Evolutionary conservation across 2,113 vertebrate genomes (phyloP).

Genomic region (Anser brachyrhynchus): DNA sequence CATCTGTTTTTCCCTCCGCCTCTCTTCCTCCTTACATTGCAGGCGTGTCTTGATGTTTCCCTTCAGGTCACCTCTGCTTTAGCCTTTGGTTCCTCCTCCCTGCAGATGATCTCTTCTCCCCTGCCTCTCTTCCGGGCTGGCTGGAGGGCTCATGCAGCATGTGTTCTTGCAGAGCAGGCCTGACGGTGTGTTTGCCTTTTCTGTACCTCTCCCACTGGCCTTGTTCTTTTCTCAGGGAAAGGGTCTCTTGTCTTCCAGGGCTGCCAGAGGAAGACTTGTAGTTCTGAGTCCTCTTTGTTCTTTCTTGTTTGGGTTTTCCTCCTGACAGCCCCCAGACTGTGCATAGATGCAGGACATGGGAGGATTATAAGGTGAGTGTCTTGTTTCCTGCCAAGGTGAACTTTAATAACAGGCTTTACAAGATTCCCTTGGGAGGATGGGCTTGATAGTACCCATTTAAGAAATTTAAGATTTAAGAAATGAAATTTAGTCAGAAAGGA

Average conservation of each 20-base stretch:
- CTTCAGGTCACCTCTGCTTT: background rate
- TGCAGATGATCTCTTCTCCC: background rate
- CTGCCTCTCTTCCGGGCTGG: background rate
- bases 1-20: background rate
- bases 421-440: background rate
- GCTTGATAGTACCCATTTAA: background rate
- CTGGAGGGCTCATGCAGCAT: background rate
- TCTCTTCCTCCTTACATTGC: background rate
- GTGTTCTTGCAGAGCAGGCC: background rate
- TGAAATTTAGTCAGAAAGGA: background rate
- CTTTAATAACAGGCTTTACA: background rate
- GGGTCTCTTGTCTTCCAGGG: background rate
- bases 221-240: background rate
- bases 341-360: background rate
- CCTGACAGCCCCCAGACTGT: background rate
- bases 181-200: background rate
- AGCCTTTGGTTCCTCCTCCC: background rate
- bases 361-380: background rate
- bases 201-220: background rate
- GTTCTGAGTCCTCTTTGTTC: background rate
- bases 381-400: background rate
- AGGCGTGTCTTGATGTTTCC: background rate
- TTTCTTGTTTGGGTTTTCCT: background rate
- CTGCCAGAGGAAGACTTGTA: background rate
- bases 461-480: background rate